Evolutionary conservation across 2,113 vertebrate species (phyloP).

Genomic region (Hippocampus abdominalis): DNA sequence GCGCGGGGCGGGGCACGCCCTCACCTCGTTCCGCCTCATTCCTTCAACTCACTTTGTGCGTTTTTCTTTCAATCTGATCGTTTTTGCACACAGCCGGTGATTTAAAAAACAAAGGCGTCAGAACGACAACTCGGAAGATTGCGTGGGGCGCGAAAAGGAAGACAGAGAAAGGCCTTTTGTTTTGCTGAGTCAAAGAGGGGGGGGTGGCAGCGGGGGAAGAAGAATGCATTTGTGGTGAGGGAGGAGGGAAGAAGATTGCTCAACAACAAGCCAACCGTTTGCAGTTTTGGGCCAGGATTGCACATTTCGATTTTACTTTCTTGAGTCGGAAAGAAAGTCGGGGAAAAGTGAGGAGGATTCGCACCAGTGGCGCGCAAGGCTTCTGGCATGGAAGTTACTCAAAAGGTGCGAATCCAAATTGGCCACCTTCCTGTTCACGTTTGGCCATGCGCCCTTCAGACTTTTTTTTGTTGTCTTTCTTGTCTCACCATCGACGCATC

Average conservation of each 20-base stretch:
- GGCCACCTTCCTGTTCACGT: no score
- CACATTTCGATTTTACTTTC: constrained; percentile 14
- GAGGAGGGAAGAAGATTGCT: constrained; percentile 30
- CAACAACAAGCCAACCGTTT: constrained; percentile 18
- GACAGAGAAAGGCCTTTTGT: constrained; percentile 64
- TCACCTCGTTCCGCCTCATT: constrained; percentile 15
- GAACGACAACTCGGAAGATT: constrained; percentile 20
- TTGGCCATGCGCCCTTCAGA: no score
- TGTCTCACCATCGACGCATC: no score
- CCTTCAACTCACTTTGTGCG: constrained; percentile 38
- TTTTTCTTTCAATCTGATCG: constrained; percentile 34
- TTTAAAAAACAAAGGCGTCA: constrained; percentile 34
- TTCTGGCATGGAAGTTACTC: background rate
- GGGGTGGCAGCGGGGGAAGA: constrained; percentile 26
- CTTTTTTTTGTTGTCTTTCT: no score
- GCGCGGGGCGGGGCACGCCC: constrained; percentile 22
- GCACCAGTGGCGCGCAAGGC: constrained; percentile 9
- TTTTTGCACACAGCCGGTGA: constrained; percentile 25
- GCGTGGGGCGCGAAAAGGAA: background rate
- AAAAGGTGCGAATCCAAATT: background rate
- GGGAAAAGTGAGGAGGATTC: constrained; percentile 13
- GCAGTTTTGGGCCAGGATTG: background rate
- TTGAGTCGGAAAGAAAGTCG: background rate
- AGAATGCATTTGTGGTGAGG: constrained; percentile 39
- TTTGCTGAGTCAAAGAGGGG: constrained; percentile 52